Evolutionary conservation across 2,888 invertebrate species (phyloP), one percentile per base, ranked within the genome.

Genomic region (Pelosia muscerda): DNA sequence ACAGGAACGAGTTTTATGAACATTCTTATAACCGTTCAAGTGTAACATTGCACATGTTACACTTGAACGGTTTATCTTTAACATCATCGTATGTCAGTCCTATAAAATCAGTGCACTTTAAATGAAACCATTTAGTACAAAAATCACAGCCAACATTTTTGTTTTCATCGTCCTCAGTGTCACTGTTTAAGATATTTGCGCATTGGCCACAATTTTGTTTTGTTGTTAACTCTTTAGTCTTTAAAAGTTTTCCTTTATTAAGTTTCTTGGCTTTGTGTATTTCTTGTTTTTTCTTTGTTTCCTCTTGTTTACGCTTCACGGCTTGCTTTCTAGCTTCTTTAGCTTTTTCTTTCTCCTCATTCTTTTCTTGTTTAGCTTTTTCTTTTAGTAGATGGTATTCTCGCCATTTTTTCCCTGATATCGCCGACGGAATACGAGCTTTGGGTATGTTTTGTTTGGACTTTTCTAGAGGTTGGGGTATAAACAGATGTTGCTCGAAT

Each of bases 401-500:
- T 66, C 69, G 69, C 65, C 54, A 69, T 65, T 62, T 65, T 38
- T 59, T 66, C 58, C 63, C 49, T 60, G 69, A 69, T 69, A 69
- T 66, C 59, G 66, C 66, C 54, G 65, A 64, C 53, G 71, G 66
- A 67, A 67, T 65, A 62, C 67, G 71, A 67, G 63, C 64, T 62
- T 67, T 71, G 64, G 65, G 64, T 61, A 66, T 42, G 53, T 66
- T 66, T 69, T 58, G 63, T 71, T 67, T 62, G 25, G 66, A 63
- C 64, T 66, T 66, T 70, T 70, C 66, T 64, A 66, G 66, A 66
- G 70, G 70, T 60, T 70, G 57, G 42, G 66, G 69, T 60, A 66
- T 63, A 64, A 61, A 70, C 56, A 70, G 60, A 70, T 70, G 66
- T 70, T 70, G 63, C 60, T 64, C 61, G 64, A 70, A 67, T 58